Percentiles rank a stretch among this genome's conserved stretches.
These are phyloP conservation scores for Rapana venosa DNA, from an alignment of 2,888 invertebrate genomes.

Conservation along the genomic window DNA sequence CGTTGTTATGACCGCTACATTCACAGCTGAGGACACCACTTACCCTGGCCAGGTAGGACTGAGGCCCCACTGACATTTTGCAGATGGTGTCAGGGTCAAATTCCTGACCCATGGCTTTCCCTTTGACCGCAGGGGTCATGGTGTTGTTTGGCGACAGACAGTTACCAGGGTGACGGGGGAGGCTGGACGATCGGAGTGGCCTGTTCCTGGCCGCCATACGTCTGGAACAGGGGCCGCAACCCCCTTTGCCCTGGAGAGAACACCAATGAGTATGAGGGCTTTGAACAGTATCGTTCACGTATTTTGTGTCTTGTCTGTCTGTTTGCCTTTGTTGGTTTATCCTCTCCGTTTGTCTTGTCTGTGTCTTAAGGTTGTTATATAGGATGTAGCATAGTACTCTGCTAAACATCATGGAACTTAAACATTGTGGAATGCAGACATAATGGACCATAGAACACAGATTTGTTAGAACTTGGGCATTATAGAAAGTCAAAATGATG, in stretches of 20 bases:
- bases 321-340: not conserved
- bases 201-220: not conserved
- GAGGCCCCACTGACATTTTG: not conserved
- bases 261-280: not conserved
- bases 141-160: not conserved
- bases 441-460: no score
- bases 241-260: not conserved
- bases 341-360: no score
- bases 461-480: no score
- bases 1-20: not conserved
- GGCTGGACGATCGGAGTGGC: not conserved
- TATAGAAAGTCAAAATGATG: no score
- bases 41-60: constrained; percentile 6
- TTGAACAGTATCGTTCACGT: not conserved
- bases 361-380: no score
- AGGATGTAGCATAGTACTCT: no score
- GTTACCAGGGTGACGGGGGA: not conserved
- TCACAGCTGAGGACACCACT: not conserved
- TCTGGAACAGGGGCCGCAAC: not conserved
- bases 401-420: no score
- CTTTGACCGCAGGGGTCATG: not conserved
- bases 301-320: not conserved
- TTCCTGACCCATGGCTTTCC: not conserved
- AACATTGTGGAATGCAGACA: no score
- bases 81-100: not conserved